These are phyloP conservation scores for Pristis pectinata DNA, from an alignment of 2,797 vertebrate genomes.

Conservation along the genomic window DNA sequence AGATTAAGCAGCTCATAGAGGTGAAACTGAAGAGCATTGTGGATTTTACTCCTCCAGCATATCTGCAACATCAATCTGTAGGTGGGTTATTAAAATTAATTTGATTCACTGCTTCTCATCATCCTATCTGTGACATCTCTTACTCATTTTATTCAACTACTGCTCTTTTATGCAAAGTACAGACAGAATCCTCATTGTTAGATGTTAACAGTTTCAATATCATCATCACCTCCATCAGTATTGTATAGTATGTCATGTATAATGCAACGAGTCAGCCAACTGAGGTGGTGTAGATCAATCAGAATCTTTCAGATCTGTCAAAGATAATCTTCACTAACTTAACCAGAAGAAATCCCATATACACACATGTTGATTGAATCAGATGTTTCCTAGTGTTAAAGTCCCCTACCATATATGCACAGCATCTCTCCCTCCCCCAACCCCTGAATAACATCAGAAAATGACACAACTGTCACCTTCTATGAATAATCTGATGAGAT, in stretches of 20 bases:
- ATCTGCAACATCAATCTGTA: not conserved
- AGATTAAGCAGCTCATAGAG: not conserved
- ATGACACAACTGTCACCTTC: not conserved
- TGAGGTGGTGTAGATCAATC: conserved; percentile 10
- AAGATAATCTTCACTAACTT: not conserved
- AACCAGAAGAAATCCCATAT: not conserved
- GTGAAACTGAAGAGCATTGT: not conserved
- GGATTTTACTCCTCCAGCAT: not conserved
- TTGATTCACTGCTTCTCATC: not conserved
- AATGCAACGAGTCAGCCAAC: not conserved
- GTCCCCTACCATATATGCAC: no score
- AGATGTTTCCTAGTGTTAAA: not conserved
- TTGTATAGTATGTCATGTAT: not conserved
- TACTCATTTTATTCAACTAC: not conserved
- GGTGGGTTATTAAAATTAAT: conserved; percentile 14
- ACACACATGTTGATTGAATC: not conserved
- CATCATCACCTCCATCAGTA: not conserved
- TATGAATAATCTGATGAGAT: not conserved
- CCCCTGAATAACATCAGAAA: not conserved
- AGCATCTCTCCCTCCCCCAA: no score
- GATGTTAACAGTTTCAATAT: not conserved
- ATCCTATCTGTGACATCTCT: not conserved
- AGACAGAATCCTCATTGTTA: not conserved
- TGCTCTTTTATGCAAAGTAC: not conserved
- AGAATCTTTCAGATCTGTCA: not conserved